A percentile compares a stretch with the other conserved stretches of the same genome.
Conservation (phyloP, 2,888 invertebrate genomes). For the Drosophila histrio region DNA sequence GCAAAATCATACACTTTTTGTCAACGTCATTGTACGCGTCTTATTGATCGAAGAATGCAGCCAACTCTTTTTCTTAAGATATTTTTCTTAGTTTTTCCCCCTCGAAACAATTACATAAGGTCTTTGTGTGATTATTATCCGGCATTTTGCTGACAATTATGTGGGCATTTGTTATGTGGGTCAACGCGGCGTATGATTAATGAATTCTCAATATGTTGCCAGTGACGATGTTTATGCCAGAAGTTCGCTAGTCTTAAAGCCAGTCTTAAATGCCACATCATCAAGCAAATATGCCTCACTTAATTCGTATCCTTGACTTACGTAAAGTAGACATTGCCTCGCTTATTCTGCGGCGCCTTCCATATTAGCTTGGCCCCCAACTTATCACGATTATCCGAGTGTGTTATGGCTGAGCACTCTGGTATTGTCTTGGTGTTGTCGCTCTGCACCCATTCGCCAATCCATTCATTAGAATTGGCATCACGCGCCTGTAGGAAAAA, state of each 20-base stretch:
- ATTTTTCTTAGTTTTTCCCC: conserved; percentile 7
- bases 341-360: conserved; percentile 88
- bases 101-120: conserved; percentile 69
- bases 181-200: conserved; percentile 73
- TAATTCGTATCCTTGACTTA: conserved; percentile 85
- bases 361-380: conserved; percentile 89
- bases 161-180: conserved; percentile 60
- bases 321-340: conserved; percentile 92
- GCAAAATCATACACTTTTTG: conserved; percentile 54
- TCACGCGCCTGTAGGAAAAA: conserved; percentile 93
- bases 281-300: background rate
- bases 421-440: conserved; percentile 91
- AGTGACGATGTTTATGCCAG: conserved; percentile 27
- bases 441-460: conserved; percentile 90
- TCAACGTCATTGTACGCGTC: conserved; percentile 48
- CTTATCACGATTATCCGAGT: conserved; percentile 91
- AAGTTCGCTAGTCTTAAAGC: background rate
- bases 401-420: conserved; percentile 92
- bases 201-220: conserved; percentile 35
- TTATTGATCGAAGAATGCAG: conserved; percentile 23
- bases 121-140: conserved; percentile 63
- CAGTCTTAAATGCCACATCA: conserved; percentile 5
- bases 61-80: conserved; percentile 38
- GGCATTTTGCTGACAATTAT: conserved; percentile 69
- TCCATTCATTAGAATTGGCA: conserved; percentile 89